Base-by-base conservation (phyloP, 37 sponge, comb jelly and placozoan genomes). In the Oscarella lobularis region DNA sequence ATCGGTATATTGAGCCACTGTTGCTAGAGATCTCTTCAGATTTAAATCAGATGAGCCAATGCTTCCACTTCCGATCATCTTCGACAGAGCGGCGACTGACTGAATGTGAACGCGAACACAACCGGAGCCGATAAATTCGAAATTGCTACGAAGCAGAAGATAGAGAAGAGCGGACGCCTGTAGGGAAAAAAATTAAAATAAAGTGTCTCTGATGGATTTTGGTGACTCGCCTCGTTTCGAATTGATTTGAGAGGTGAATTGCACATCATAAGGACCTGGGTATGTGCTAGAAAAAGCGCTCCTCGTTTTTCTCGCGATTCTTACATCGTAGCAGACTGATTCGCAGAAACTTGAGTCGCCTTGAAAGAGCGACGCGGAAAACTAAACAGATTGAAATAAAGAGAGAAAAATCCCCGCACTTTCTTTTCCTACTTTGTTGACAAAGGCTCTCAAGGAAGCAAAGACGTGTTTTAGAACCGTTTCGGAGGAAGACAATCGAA, bases 281-380 rank as follows among this genome's bases (percentile, higher is more conserved):
- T 48, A 20, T 48, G 60, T 27, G 60, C 9, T 20, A 27, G 60
- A 9, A 48, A 9, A 48, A 48, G 9, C 14, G 9, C 14, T 27
- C 20, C 20, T 48, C 20, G 9, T 48, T 27, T 48, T 48, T 20
- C 60, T 9, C 60, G 20, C 4, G 3, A 33, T 6, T 29, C 74
- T 5, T 78, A 93, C 94, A 85, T 93, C 84, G 81, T 86, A 93
- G 85, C 94, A 93, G 32, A 93, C 75, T 3, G 80, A 41, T 1
- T 81, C 85, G 76, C 91, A 89, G 75, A 71, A 83, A 20, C 80
- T 78, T 5, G 91, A 40, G 66, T 86, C 84, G 54, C 91, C 94
- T 73, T 77, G 85, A 77, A 86, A 93, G 6, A 93, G 81, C 6
- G 66, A 76, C 20, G 67, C 76, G 33, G 77, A 40, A 67, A 86